Evolutionary conservation across 2,113 vertebrate genomes (phyloP).

Genomic region (Cottus gobio): DNA sequence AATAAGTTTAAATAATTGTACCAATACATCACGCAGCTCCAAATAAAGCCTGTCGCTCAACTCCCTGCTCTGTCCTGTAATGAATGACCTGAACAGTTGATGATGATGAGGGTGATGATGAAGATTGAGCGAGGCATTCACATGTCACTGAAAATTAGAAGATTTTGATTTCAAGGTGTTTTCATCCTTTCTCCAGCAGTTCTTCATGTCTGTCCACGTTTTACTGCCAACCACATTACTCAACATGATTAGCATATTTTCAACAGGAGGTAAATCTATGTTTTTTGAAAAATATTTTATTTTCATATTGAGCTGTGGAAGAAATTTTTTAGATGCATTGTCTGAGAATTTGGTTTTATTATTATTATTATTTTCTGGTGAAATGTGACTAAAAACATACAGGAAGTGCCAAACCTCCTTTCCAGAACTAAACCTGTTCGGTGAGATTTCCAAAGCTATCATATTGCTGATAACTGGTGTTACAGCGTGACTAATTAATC

Average conservation of each 20-base stretch:
- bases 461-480: not conserved
- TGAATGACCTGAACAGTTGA: not conserved
- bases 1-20: not conserved
- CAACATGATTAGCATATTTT: not conserved
- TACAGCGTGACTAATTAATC: not conserved
- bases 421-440: not conserved
- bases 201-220: not conserved
- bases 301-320: not conserved
- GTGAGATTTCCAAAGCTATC: not conserved
- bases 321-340: not conserved
- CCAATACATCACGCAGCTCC: not conserved
- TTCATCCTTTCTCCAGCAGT: not conserved
- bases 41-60: conserved; percentile 39
- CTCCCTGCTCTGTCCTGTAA: conserved; percentile 8
- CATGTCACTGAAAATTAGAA: not conserved
- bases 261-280: no score
- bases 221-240: not conserved
- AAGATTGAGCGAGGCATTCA: not conserved
- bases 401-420: not conserved
- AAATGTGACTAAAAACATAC: not conserved
- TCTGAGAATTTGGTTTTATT: not conserved
- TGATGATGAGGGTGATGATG: not conserved
- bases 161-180: not conserved
- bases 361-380: not conserved
- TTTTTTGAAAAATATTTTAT: no score